phyloP scores from a whole-genome alignment of 1,140 invertebrate species.

The Orchesella cincta region DNA sequence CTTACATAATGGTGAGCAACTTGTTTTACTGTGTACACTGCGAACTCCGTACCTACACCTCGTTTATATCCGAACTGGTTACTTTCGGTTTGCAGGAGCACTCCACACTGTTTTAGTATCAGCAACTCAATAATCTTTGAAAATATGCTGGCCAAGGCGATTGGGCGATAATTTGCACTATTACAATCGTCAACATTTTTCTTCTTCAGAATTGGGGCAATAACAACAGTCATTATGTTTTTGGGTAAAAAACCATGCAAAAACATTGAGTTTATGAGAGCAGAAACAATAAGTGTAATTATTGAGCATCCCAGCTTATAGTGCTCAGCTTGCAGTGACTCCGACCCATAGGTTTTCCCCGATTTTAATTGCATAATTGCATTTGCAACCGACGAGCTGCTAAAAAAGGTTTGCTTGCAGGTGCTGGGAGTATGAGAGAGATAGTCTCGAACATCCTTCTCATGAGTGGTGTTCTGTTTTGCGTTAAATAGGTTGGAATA shows the following conservation, averaged over 20 bases:
- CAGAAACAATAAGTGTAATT: background rate
- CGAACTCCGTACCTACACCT: background rate
- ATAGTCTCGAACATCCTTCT: background rate
- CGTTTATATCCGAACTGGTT: background rate
- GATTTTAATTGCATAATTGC: background rate
- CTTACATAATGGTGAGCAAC: background rate
- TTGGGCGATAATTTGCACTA: background rate
- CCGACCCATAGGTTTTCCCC: background rate
- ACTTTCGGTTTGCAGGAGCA: background rate
- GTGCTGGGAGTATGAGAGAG: no score
- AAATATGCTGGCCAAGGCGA: background rate
- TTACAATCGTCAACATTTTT: background rate
- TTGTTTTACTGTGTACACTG: background rate
- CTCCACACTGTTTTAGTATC: background rate
- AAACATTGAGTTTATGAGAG: background rate
- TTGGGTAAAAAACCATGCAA: background rate
- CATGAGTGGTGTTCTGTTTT: background rate
- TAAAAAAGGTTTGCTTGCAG: no score
- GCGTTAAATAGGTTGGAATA: background rate
- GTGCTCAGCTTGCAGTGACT: background rate
- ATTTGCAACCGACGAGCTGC: background rate
- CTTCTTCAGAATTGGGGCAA: background rate
- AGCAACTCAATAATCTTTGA: background rate
- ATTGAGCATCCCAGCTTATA: background rate
- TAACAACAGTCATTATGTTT: background rate